Evolutionary conservation across 2,888 invertebrate genomes (phyloP).

Genomic region (Caenorhabditis sp.): DNA sequence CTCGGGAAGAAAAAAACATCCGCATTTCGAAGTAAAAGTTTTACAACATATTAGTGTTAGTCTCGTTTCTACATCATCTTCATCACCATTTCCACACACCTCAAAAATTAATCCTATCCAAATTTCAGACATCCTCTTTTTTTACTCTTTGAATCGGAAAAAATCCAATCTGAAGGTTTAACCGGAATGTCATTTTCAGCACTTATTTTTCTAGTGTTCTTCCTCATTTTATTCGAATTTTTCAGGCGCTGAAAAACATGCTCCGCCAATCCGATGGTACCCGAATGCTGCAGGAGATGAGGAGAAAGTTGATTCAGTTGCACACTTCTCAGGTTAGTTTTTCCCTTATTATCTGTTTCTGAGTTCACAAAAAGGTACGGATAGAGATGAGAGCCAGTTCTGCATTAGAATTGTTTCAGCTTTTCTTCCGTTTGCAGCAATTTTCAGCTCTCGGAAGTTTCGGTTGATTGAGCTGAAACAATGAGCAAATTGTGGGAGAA

Average conservation of each 20-base stretch:
- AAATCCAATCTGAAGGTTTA: not conserved
- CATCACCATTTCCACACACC: no score
- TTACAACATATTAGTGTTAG: slow-evolving; percentile 23
- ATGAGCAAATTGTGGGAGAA: not conserved
- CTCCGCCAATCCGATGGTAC: slow-evolving; percentile 64
- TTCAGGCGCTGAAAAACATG: slow-evolving; percentile 67
- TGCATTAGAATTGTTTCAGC: no score
- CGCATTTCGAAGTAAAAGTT: not conserved
- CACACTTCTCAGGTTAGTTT: slow-evolving; percentile 62
- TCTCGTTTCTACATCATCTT: not conserved
- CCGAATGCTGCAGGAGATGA: slow-evolving; percentile 65
- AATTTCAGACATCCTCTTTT: slow-evolving; percentile 26
- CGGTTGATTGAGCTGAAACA: slow-evolving; percentile 8
- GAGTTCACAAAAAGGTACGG: no score
- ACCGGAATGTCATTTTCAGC: slow-evolving; percentile 35
- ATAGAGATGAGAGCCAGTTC: no score
- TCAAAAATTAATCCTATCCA: slow-evolving; percentile 10
- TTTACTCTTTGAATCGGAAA: no score
- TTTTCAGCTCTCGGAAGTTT: not conserved
- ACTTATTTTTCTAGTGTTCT: no score
- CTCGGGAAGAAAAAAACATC: not conserved
- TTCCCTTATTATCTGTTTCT: not conserved
- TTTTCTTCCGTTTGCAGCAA: not conserved
- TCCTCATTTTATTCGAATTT: not conserved
- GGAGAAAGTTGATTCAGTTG: slow-evolving; percentile 64